Conservation (phyloP, 2,113 vertebrate genomes). For the Malurus elegans region DNA sequence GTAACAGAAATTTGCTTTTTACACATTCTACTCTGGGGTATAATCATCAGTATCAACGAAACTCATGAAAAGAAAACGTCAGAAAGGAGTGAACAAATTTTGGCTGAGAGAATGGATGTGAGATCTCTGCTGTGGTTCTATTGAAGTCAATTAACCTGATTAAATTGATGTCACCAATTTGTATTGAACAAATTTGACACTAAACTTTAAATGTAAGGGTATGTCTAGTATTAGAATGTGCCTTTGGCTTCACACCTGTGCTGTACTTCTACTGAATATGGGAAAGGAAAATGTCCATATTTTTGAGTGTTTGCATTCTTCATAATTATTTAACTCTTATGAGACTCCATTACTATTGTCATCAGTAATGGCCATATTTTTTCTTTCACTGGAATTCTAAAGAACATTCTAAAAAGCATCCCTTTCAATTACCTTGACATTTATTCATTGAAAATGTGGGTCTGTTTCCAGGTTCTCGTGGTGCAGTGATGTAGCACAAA, state of each 20-base stretch:
- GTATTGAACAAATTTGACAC: neutral
- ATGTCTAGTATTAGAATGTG: neutral
- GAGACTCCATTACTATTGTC: neutral
- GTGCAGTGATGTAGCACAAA: neutral
- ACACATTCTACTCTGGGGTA: fast-evolving
- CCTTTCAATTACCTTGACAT: neutral
- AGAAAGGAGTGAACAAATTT: neutral
- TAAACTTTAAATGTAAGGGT: neutral
- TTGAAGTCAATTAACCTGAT: neutral
- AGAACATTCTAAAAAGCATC: neutral
- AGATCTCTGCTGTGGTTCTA: neutral
- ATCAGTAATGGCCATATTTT: neutral
- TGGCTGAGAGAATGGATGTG: neutral
- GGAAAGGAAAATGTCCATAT: neutral
- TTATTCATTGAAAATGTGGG: neutral
- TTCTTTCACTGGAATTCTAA: neutral
- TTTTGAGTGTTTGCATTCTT: neutral
- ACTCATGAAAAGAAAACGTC: neutral
- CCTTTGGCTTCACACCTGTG: neutral
- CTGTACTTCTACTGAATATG: neutral
- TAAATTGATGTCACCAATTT: neutral
- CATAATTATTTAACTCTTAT: neutral
- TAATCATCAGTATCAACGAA: neutral
- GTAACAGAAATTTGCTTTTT: neutral
- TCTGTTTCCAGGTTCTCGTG: neutral